Evolutionary conservation across 2,113 vertebrate genomes (phyloP).

Genomic region (Nothocercus julius): DNA sequence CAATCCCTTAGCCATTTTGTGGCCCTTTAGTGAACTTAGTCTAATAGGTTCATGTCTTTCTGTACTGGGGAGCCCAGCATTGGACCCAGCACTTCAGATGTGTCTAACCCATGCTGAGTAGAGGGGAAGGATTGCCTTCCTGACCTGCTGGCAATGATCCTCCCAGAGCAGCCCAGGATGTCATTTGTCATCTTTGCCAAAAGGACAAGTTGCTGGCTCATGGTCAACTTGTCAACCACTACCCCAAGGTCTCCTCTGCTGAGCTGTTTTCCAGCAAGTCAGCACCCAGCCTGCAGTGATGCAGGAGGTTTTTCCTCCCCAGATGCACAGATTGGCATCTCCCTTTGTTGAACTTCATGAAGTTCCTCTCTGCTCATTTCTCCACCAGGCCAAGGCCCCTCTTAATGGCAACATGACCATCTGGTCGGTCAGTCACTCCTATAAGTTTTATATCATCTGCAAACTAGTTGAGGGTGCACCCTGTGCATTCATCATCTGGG

Average conservation of each 20-base stretch:
- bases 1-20: neutral
- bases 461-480: neutral
- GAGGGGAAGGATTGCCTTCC: neutral
- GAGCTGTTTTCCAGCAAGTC: neutral
- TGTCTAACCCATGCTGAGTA: neutral
- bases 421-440: neutral
- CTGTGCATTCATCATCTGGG: neutral
- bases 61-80: neutral
- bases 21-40: neutral
- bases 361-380: neutral
- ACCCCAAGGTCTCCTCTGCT: neutral
- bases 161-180: neutral
- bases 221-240: neutral
- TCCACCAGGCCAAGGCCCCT: neutral
- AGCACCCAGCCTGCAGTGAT: accelerated
- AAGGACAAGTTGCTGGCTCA: neutral
- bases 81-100: neutral
- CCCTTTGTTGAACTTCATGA: neutral
- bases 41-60: neutral
- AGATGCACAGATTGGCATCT: neutral
- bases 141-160: neutral
- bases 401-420: neutral
- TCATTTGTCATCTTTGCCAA: accelerated
- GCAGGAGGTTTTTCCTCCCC: neutral
- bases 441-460: neutral